These are phyloP conservation scores for Meteorus colon DNA, from an alignment of 2,888 invertebrate species.

Conservation along the genomic window DNA sequence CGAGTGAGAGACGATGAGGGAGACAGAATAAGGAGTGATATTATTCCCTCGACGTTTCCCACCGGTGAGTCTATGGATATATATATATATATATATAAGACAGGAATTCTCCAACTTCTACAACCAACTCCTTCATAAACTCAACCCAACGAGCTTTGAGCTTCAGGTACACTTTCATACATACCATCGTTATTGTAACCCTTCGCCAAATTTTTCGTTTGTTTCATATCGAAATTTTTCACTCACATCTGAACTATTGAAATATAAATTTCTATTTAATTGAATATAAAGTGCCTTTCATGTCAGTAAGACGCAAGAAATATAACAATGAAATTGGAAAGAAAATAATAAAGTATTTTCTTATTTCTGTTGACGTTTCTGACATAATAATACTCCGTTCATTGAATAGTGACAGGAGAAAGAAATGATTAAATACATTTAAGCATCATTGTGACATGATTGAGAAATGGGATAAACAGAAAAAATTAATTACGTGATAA, in stretches of 20 bases:
- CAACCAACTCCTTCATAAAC: constrained; percentile 58
- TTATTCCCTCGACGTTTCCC: constrained; percentile 41
- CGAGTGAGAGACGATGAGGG: not conserved
- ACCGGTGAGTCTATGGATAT: constrained; percentile 35
- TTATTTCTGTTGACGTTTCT: too few species aligned
- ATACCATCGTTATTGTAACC: constrained; percentile 25
- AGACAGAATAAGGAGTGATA: constrained; percentile 17
- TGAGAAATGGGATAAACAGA: too few species aligned
- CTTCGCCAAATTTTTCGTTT: constrained; percentile 27
- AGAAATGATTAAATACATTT: too few species aligned
- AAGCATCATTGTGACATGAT: too few species aligned
- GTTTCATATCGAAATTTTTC: constrained; percentile 47
- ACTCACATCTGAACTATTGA: constrained; percentile 12
- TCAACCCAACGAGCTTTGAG: constrained; percentile 60
- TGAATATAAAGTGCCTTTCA: too few species aligned
- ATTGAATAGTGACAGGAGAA: too few species aligned
- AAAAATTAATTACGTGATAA: constrained; percentile 44
- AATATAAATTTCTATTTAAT: too few species aligned
- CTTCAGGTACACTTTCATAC: constrained; percentile 49
- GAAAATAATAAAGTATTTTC: too few species aligned
- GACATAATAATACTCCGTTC: too few species aligned
- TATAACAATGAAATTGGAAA: too few species aligned
- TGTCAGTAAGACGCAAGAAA: too few species aligned
- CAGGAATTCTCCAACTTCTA: not conserved
- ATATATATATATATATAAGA: not conserved